Evolutionary conservation across 1,140 invertebrate genomes (phyloP), one percentile per base, ranked within the genome.

Genomic region (Trichonephila clavipes): DNA sequence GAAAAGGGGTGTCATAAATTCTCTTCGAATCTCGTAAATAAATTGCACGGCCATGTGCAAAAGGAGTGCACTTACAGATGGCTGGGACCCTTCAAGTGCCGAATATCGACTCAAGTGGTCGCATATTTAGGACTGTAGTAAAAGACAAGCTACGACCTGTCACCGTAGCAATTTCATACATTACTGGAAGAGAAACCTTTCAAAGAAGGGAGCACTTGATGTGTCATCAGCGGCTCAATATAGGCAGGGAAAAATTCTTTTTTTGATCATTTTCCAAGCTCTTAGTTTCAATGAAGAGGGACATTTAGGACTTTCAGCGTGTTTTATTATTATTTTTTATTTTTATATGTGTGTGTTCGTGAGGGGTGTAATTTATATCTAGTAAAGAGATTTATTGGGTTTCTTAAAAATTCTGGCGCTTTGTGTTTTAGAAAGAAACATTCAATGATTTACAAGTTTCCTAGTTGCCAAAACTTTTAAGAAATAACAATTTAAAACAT

Each of bases 81-180:
- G 44, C 24, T n/a, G 82, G 24, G 58, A 59, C 58, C 51, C 44
- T 58, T 59, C 44, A 85, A 59, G 44, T 58, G n/a, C 21, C n/a
- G 8, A 59, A 58, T 59, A 58, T 85, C 82, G 58, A 85, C 44
- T 85, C 58, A 14, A 59, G 58, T 85, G 82, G 21, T 85, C 44
- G 19, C 19, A n/a, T 59, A 85, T 59, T 58, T n/a, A 59, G 19
- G 40, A 8, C 16, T 12, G 44, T 51, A 77, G 72, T 5, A 77
- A 24, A 16, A 16, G 72, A 77, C 34, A 34, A 51, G 66, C 66
- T 24, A 24, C n/a, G 10, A 16, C 44, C 82, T 85, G 82, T 85
- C 82, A 59, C 59, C 51, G 19, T n/a, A 18, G 82, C 82, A 59
- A 85, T 85, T 85, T 85, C 19, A 16, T 85, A 14, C 82, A 34